Base-by-base conservation (phyloP, 35 echinoderm and acorn worm species). In the Hemicentrotus pulcherrimus region DNA sequence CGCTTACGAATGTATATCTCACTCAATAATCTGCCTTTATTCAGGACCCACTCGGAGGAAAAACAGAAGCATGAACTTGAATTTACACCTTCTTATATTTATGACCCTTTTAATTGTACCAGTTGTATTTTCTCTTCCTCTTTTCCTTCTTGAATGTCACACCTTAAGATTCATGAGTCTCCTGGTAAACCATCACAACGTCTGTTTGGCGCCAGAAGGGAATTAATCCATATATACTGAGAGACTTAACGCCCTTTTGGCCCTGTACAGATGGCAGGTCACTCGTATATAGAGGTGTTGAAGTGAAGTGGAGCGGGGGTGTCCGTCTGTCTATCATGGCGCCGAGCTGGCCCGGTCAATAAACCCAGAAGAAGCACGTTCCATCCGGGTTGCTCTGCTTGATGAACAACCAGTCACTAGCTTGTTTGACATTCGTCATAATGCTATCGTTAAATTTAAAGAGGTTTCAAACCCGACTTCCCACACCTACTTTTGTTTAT, bases 11-110 rank as follows among this genome's bases (percentile, higher is more conserved):
- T 41, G 35, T 41, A 1, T 41, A 41, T 41, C 35, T 41, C 35
- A 1, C 35, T 41, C 35, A 41, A 41, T 41, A 1, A 41, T 41
- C 35, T 41, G 35, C 1, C 35, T 41, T 41, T 41, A 41, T 41
- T 41, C 35, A 41, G 35, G 35, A 41, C 35, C 35, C 35, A 55
- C 50, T 55, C 8, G 86, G 86, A 30, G 32, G 11, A 22, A 41
- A 9, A 22, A 22, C 31, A 6, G 32, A 18, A 30, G 16, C 31
- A 47, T 33, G 88, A 90, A 90, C 88, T 90, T 90, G 88, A 90
- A 90, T 90, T 90, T 90, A 90, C 32, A 41, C 88, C 88, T 90
- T 47, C 31, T 45, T 18, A 90, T 90, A 45, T 90, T 90, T 90
- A 90, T 90, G 88, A 47, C 32, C 32, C 19, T 47, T 90, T 90